Base-by-base conservation (phyloP, 2,113 vertebrate genomes). In the Cheirogaleus medius region DNA sequence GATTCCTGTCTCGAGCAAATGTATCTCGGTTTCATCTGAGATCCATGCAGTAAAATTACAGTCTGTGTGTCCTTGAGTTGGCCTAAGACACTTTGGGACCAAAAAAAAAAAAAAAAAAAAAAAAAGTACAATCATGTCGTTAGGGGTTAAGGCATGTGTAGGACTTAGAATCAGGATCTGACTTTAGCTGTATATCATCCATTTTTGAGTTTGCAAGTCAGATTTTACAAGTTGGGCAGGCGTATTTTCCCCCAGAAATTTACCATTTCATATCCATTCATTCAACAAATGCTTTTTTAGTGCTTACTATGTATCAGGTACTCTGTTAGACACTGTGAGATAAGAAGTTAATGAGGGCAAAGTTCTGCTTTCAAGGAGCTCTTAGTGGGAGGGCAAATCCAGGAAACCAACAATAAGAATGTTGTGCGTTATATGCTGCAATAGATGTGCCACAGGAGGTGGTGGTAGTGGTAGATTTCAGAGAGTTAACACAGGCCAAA, bases 1-100 rank as follows among this genome's bases (percentile, higher is more conserved):
- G 97, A 97, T 10, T 18, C 96, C 89, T 97, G 98, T 98, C 98
- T 97, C 97, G 94, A 97, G 97, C 82, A 97, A 97, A 98, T 18
- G 3, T 0, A 0, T 0, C 6, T 60, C 66, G 44, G 92, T 98
- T 98, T 97, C 90, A 91, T 66, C 91, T 97, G 96, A 98, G 81
- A 98, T 97, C 12, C 2, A 0, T 78, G 25, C 0, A 1, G 93
- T 77, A 66, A 74, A 97, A 96, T 93, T 93, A 94, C 3, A 90
- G 69, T 77, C 44, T 96, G 47, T 94, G n/a, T 29, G 4, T 87
- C 90, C 56, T 96, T 96, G 58, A 32, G 1, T 92, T 96, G 92
- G 74, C 76, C 64, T 80, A 25, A 58, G 37, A 83, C 9, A 27
- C 14, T 74, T 86, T 85, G 78, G 52, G 17, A 49, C 25, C 69